Evolutionary conservation across 2,113 vertebrate species (phyloP).

Genomic region (Myanophis thanlyinensis): DNA sequence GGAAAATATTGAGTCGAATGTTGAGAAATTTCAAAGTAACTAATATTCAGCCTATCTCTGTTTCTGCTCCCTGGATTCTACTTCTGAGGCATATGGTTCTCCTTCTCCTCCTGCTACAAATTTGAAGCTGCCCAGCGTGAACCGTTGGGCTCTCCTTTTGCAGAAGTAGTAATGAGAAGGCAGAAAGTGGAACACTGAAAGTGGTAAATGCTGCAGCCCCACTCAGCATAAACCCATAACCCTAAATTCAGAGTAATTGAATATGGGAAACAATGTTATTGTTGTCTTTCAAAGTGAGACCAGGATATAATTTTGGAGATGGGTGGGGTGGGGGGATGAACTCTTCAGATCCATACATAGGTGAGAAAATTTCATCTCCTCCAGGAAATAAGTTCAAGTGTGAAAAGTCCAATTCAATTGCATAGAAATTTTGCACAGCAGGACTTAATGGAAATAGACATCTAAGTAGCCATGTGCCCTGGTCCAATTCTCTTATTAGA

Average conservation of each 20-base stretch:
- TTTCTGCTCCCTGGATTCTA: not conserved
- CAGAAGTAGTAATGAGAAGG: not conserved
- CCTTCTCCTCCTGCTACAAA: not conserved
- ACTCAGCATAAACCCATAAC: not conserved
- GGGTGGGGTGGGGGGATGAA: not conserved
- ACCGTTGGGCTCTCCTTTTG: conserved; percentile 6
- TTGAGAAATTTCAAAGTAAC: not conserved
- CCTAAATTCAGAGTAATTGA: not conserved
- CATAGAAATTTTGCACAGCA: conserved; percentile 25
- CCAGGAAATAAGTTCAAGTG: conserved; percentile 44
- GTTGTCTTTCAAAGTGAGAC: conserved; percentile 28
- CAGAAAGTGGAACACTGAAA: not conserved
- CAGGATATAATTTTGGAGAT: not conserved
- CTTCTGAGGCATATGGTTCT: not conserved
- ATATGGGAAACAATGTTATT: not conserved
- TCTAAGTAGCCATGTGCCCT: conserved; percentile 40
- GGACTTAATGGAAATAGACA: conserved; percentile 51
- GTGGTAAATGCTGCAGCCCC: not conserved
- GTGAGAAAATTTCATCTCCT: conserved; percentile 36
- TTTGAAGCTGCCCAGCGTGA: not conserved
- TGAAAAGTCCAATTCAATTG: conserved; percentile 30
- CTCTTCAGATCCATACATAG: not conserved
- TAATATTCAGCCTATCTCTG: not conserved
- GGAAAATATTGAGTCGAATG: not conserved
- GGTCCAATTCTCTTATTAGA: conserved; percentile 58